These are phyloP conservation scores for Erethizon dorsatum DNA, from an alignment of 2,797 vertebrate species.

Conservation along the genomic window DNA sequence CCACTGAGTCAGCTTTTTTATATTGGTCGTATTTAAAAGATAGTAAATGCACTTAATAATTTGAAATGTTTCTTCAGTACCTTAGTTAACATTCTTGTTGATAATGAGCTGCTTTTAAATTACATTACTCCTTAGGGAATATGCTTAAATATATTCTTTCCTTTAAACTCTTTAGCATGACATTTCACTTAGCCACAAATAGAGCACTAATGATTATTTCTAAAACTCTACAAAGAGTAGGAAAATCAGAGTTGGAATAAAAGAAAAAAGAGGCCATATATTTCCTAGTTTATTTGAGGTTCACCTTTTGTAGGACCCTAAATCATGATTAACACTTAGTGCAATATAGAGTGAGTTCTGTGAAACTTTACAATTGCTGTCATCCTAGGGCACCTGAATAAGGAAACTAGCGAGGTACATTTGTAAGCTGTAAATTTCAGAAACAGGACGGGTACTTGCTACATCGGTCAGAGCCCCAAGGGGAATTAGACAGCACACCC, in stretches of 20 bases:
- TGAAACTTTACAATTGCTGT: not conserved
- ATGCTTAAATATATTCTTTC: conserved; percentile 63
- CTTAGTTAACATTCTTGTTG: conserved; percentile 54
- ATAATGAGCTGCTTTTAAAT: conserved; percentile 60
- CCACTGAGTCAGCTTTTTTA: not conserved
- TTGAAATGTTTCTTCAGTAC: conserved; percentile 65
- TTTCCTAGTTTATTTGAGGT: not conserved
- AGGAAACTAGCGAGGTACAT: not conserved
- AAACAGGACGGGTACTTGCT: not conserved
- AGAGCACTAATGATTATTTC: not conserved
- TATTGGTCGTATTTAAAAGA: conserved; percentile 62
- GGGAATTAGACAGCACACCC: not conserved
- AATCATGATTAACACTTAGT: not conserved
- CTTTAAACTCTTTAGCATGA: conserved; percentile 47
- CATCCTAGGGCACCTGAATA: not conserved
- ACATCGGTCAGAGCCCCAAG: not conserved
- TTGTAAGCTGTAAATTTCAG: not conserved
- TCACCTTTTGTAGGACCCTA: not conserved
- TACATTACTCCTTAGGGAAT: conserved; percentile 52
- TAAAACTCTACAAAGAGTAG: not conserved
- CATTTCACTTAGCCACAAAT: not conserved
- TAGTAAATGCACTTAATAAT: conserved; percentile 49
- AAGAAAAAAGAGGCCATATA: not conserved
- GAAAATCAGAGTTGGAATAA: not conserved
- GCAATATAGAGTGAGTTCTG: no score